These are phyloP conservation scores for Coremacera marginata DNA, from an alignment of 2,888 invertebrate genomes.

Conservation along the genomic window DNA sequence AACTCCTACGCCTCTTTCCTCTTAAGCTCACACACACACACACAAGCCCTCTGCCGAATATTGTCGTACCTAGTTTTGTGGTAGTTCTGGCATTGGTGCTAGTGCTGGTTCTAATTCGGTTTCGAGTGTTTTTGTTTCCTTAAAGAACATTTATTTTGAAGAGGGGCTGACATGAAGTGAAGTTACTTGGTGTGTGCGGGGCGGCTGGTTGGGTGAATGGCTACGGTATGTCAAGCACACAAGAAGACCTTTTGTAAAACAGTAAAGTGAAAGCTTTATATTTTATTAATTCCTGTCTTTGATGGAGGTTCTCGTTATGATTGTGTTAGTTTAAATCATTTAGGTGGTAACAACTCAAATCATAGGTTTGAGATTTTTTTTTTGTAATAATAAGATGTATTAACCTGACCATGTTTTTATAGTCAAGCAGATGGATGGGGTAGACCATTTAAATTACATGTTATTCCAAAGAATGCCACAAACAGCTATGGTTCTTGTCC, in stretches of 20 bases:
- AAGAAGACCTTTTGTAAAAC: background rate
- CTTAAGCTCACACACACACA: too few species aligned
- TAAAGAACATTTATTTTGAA: slow-evolving; percentile 6
- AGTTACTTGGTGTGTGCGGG: background rate
- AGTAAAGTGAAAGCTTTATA: background rate
- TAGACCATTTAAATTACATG: too few species aligned
- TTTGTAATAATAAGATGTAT: too few species aligned
- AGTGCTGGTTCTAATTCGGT: background rate
- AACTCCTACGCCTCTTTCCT: too few species aligned
- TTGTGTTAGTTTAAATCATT: too few species aligned
- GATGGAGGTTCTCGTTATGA: background rate
- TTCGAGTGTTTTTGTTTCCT: background rate
- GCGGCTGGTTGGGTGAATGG: background rate
- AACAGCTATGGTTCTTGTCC: too few species aligned
- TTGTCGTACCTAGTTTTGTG: background rate
- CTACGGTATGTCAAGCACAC: background rate
- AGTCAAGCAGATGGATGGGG: too few species aligned
- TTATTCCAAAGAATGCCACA: too few species aligned
- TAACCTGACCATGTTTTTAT: too few species aligned
- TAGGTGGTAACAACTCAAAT: too few species aligned
- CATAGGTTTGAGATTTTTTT: too few species aligned
- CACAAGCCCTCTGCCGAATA: too few species aligned
- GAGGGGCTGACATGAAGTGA: slow-evolving; percentile 1
- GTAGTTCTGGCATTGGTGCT: background rate
- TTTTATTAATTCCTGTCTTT: slow-evolving; percentile 1